These are phyloP conservation scores for Malacosoma neustria DNA, from an alignment of 2,888 invertebrate species.

Conservation along the genomic window DNA sequence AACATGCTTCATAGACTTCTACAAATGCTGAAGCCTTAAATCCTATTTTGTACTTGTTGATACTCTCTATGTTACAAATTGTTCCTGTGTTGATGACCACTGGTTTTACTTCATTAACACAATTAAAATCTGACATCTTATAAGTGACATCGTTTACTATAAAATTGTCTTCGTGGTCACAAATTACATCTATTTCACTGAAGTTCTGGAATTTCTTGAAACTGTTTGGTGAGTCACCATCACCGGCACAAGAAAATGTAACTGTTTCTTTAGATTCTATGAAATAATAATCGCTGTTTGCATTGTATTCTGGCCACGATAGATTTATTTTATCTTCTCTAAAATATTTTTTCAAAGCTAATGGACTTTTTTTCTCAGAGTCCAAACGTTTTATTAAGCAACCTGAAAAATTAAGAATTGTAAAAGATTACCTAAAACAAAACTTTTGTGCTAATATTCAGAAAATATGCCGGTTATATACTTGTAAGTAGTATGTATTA, in stretches of 20 bases:
- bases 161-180: slow-evolving; percentile 8
- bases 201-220: slow-evolving; percentile 1
- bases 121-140: slow-evolving; percentile 8
- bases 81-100: slow-evolving; percentile 3
- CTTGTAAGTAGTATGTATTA: no score
- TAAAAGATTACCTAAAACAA: no score
- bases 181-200: slow-evolving; percentile 6
- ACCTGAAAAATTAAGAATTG: neutral
- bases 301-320: neutral
- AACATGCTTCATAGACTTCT: slow-evolving; percentile 9
- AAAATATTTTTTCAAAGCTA: neutral
- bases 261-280: neutral
- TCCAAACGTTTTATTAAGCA: neutral
- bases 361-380: neutral
- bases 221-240: neutral
- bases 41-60: slow-evolving; percentile 7
- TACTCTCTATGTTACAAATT: slow-evolving; percentile 6
- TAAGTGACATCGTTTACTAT: slow-evolving; percentile 4
- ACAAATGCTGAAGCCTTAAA: slow-evolving; percentile 4
- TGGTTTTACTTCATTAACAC: slow-evolving; percentile 4
- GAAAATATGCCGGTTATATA: no score
- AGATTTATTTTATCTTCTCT: neutral
- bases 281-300: neutral
- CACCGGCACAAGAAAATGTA: slow-evolving; percentile 1
- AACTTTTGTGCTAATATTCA: no score